Evolutionary conservation across 2,113 vertebrate genomes (phyloP).

Genomic region (Ptychochromis oligacanthus): DNA sequence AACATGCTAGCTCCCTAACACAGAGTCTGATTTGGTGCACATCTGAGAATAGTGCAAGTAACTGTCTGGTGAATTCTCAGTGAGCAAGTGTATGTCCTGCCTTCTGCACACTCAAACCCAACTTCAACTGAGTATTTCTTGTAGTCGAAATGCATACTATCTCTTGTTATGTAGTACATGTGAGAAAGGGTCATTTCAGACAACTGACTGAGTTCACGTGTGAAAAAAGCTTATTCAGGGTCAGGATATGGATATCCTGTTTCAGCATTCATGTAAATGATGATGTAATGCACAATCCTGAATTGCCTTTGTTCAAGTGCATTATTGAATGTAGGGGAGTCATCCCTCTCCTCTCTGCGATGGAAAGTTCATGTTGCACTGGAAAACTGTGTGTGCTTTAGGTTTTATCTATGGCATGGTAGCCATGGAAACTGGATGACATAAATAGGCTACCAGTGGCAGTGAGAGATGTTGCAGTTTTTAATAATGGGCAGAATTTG

Average conservation of each 20-base stretch:
- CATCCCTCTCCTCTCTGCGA: conserved; percentile 27
- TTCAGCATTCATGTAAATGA: background rate
- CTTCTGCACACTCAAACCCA: background rate
- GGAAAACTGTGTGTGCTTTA: conserved; percentile 64
- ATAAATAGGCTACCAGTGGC: conserved; percentile 81
- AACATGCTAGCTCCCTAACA: too few species aligned
- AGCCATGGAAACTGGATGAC: conserved; percentile 83
- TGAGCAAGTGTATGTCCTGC: background rate
- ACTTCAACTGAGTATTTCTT: background rate
- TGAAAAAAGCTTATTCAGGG: too few species aligned
- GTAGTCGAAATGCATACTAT: background rate
- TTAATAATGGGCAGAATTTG: conserved; percentile 82
- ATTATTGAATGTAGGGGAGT: conserved; percentile 6
- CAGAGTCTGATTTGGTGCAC: background rate
- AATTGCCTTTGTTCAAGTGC: conserved; percentile 8
- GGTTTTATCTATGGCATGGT: conserved; percentile 76
- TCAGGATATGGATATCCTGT: too few species aligned
- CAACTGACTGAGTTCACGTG: too few species aligned
- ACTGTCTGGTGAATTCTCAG: too few species aligned
- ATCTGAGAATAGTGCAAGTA: background rate
- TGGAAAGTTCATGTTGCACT: conserved; percentile 69
- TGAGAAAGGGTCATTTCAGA: too few species aligned
- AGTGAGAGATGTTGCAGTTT: conserved; percentile 71
- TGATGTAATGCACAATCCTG: background rate
- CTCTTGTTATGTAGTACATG: background rate